Evolutionary conservation across 2,888 invertebrate genomes (phyloP).

Genomic region (Melanophora roralis): DNA sequence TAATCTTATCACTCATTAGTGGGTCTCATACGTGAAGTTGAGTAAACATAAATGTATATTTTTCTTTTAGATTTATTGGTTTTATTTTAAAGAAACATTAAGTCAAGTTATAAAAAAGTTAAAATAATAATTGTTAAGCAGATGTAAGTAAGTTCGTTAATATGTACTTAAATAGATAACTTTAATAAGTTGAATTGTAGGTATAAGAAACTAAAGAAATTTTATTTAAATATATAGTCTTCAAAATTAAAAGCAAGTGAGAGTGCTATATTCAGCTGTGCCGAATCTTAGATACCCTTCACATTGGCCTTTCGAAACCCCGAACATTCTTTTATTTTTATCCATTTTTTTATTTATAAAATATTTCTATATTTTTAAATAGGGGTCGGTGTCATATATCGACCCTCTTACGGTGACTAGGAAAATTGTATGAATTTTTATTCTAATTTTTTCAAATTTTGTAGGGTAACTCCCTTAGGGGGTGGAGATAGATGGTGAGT

Average conservation of each 20-base stretch:
- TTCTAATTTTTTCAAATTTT: too few relatives aligned
- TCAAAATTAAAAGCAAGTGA: background rate
- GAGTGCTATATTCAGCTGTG: too few relatives aligned
- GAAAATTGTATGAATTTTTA: too few relatives aligned
- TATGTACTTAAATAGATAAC: conserved; percentile 33
- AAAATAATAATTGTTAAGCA: conserved; percentile 33
- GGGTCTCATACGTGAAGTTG: conserved; percentile 18
- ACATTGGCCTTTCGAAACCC: too few relatives aligned
- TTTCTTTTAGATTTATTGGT: background rate
- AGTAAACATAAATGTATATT: conserved; percentile 12
- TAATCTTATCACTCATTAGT: conserved; percentile 60
- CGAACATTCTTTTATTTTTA: too few relatives aligned
- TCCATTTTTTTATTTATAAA: too few relatives aligned
- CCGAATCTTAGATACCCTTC: too few relatives aligned
- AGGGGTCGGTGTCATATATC: too few relatives aligned
- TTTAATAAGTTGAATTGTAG: conserved; percentile 12
- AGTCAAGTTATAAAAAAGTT: background rate
- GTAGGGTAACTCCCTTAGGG: too few relatives aligned
- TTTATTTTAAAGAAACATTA: background rate
- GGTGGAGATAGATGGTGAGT: too few relatives aligned
- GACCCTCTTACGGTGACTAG: too few relatives aligned
- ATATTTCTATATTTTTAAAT: background rate
- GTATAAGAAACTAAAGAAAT: conserved; percentile 2
- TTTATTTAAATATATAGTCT: background rate
- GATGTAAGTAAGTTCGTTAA: conserved; percentile 2